phyloP scores from a whole-genome alignment of 53 echinoderm and acorn worm genomes.

The Echinarachnius parma region DNA sequence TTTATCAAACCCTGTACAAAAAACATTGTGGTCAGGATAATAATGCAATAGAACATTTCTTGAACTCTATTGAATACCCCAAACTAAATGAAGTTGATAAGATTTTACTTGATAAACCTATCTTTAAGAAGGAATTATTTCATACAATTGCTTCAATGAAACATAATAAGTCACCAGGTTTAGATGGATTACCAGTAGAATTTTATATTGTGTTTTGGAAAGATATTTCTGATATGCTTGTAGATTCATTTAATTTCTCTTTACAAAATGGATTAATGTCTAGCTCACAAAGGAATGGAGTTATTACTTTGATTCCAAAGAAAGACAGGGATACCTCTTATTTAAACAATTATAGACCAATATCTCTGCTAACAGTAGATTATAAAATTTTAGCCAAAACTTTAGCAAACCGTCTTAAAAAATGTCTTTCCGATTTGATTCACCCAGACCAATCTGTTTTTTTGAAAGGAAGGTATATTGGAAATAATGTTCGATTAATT shows the following conservation, averaged over 20 bases:
- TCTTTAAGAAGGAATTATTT: background rate
- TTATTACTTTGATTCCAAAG: conserved; percentile 2
- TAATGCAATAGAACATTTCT: conserved; percentile 3
- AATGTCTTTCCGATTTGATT: background rate
- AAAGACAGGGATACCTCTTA: background rate
- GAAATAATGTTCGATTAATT: background rate
- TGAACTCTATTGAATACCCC: conserved; percentile 1
- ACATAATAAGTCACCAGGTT: conserved; percentile 5
- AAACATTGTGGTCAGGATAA: background rate
- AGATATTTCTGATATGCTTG: background rate
- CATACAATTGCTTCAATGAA: background rate
- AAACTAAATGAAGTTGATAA: background rate
- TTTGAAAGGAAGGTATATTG: conserved; percentile 6
- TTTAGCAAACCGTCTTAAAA: background rate
- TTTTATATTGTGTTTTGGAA: conserved; percentile 6
- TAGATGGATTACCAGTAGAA: background rate
- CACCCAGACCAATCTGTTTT: background rate
- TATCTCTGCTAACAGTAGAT: background rate
- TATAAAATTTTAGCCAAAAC: conserved; percentile 1
- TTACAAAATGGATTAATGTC: background rate
- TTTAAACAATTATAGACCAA: background rate
- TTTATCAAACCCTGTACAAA: conserved; percentile 3
- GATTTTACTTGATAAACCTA: background rate
- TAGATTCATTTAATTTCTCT: background rate
- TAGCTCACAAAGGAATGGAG: background rate